Base-by-base conservation (phyloP, 2,797 vertebrate species). In the Tolypeutes matacus region DNA sequence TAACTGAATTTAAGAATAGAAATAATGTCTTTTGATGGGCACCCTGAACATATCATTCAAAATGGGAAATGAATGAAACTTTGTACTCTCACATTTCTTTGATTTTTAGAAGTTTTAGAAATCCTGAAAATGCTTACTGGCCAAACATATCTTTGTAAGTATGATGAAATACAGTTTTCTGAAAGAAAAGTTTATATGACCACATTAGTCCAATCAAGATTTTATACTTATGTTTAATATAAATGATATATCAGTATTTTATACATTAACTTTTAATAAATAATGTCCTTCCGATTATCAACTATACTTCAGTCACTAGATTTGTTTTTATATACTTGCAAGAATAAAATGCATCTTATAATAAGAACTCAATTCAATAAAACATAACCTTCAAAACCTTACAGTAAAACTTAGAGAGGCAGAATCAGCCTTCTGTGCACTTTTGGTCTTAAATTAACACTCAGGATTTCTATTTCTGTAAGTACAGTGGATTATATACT, bases 301-400 rank as follows among this genome's bases (percentile, higher is more conserved):
- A 60, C 2, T 87, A 67, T 70, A 80, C 3, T 82, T 89, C 4
- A 73, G 70, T 82, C 36, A 91, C 29, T 65, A 64, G 56, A 78
- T 86, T 65, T 93, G 11, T 93, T 53, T 80, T 89, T 53, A 76
- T 77, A n/a, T 56, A 3, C 3, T 80, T 83, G 18, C 23, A 90
- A 91, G 34, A 95, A 72, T 77, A 70, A 95, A 93, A 86, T 64
- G 3, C 12, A 84, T 53, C 14, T 67, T 89, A 70, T 62, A 85
- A 72, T 86, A 95, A 95, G 65, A 76, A 60, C 13, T 88, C 27
- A 84, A 11, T 27, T 93, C 69, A 39, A 27, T 60, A 82, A 86
- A 93, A 75, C 0, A 84, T 53, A 75, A 62, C 14, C 58, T 94
- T 77, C 25, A 92, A 94, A 86, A 42, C 3, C 42, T 15, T 84